Base-by-base conservation (phyloP, 2,797 vertebrate species). In the Orestias chungarensis region DNA sequence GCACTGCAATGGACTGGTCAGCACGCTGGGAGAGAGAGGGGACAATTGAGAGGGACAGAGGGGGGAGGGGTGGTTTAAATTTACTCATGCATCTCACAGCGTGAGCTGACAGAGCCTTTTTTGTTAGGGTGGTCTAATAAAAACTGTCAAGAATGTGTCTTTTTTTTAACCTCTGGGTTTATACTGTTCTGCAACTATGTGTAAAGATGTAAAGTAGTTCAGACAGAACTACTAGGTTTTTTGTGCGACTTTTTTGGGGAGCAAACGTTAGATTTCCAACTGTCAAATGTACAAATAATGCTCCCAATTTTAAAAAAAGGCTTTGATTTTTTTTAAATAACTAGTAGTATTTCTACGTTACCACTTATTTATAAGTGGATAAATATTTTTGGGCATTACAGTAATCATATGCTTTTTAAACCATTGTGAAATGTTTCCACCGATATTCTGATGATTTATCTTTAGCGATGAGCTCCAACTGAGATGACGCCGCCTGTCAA, bases 31-130 rank as follows among this genome's bases (percentile, higher is more conserved):
- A 42, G 66, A 27, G 40, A 35, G 10, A n/a, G 29, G 64, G 31
- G 18, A n/a, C 35, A n/a, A 40, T 38, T 40, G 20, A 43, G 65
- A 50, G 66, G 47, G 23, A 29, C 20, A 10, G 3, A 4, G 43
- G 18, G 47, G 64, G 33, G 68, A 57, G 61, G 76, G 61, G 59
- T 73, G 52, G 79, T 90, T 92, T 78, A 81, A 89, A 91, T 90
- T 85, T 76, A 72, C 64, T 67, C 66, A 62, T 33, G 54, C 68
- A 61, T 42, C 50, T 69, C 54, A 67, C 59, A 66, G 62, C 44
- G 52, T 38, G 78, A 79, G 73, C 70, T 83, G 80, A 86, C 79
- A 72, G 67, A 52, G 73, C 82, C 20, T 69, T 70, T 73, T 68
- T 44, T 40, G 67, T 54, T 62, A 33, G 70, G 79, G 47, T 27